Percentiles rank a stretch among this genome's conserved stretches.
Evolutionary conservation across 2,113 vertebrate species (phyloP).

Genomic region (Mobula hypostoma): DNA sequence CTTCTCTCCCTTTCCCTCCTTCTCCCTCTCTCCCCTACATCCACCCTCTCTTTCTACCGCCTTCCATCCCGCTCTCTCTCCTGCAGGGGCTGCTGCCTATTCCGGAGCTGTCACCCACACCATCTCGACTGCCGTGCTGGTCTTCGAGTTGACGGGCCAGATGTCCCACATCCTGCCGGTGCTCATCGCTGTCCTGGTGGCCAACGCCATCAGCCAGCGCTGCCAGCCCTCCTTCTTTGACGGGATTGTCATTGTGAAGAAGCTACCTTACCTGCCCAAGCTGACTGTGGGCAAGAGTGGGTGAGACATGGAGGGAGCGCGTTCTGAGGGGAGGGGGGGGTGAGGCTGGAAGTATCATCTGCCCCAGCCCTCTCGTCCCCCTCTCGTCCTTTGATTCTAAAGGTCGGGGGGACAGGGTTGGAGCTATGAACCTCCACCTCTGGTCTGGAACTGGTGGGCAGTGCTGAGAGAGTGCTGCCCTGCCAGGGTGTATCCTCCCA

Average conservation of each 20-base stretch:
- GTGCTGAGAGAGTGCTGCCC: no score
- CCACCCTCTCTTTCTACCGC: no score
- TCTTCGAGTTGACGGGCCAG: slow-evolving; percentile 44
- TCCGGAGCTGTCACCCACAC: slow-evolving; percentile 45
- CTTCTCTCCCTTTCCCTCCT: neutral
- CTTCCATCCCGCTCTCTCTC: neutral
- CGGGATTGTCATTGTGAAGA: slow-evolving; percentile 42
- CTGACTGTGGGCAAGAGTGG: slow-evolving; percentile 35
- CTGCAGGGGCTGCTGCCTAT: slow-evolving; percentile 39
- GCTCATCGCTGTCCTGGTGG: slow-evolving; percentile 38
- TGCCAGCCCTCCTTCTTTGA: slow-evolving; percentile 43
- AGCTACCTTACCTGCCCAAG: slow-evolving; percentile 42
- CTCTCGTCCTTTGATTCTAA: no score
- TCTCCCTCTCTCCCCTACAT: no score
- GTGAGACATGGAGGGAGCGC: neutral
- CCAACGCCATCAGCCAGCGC: slow-evolving; percentile 45
- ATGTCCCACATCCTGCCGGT: slow-evolving; percentile 46
- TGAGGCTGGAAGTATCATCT: no score
- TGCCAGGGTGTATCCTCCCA: no score
- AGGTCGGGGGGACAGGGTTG: no score
- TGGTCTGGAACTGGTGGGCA: no score
- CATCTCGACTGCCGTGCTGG: slow-evolving; percentile 43
- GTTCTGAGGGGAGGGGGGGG: no score
- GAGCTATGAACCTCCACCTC: no score
- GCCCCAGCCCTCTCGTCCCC: no score